Evolutionary conservation across 2,888 invertebrate genomes (phyloP), one percentile per base, ranked within the genome.

Genomic region (Ramazzottius varieornatus): DNA sequence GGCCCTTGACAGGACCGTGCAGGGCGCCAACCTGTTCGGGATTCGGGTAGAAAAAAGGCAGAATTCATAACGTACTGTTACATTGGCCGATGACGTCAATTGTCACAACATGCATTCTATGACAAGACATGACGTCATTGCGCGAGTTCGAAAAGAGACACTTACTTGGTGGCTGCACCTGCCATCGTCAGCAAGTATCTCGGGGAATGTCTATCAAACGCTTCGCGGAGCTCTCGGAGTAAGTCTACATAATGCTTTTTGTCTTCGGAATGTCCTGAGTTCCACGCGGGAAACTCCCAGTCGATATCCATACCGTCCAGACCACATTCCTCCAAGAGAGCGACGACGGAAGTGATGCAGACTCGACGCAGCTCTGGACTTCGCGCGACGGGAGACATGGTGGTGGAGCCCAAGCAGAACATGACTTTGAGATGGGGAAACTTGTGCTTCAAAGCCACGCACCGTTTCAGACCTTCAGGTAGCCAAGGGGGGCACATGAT

Each of bases 381-480:
- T 8, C 24, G 13, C 20, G 54, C 54, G 54, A 29, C 54, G 4
- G 8, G 4, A 24, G 54, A 54, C 4, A 54, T 16, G 20, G 20
- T n/a, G n/a, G n/a, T n/a, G n/a, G 89, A 89, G 0, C 90, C 90
- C 0, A 89, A 85, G 0, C 89, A 89, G 1, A 89, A 80, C 77
- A 82, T 81, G 63, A 86, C 82, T 75, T 87, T 87, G 4, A 88
- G 78, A 33, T 81, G 75, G 0, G 88, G 88, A 73, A 84, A 81
- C 40, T 81, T 81, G 33, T 81, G 77, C 67, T 83, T 83, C 29
- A 89, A 77, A 20, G 81, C 78, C 0, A 86, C 87, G 73, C 90
- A 90, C 72, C 86, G 86, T 64, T 78, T 79, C 77, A 86, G 89
- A 0, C 88, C 88, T 8, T 54, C 54, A 13, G 8, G 16, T 4